phyloP scores from a whole-genome alignment of 2,113 vertebrate species.

The Nycticryphes semicollaris region DNA sequence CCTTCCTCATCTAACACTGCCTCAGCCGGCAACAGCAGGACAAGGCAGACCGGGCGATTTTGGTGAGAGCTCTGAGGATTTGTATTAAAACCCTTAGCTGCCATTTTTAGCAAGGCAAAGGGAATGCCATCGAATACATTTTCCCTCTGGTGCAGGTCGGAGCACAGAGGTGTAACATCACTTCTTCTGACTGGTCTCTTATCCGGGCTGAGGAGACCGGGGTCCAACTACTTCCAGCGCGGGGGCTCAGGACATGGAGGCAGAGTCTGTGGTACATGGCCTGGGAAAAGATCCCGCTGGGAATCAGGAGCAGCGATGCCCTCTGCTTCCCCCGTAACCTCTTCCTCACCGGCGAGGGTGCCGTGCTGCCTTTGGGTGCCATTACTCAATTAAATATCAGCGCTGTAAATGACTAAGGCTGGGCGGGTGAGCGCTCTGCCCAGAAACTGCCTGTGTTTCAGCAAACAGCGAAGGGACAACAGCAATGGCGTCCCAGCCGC shows the following conservation, averaged over 20 bases:
- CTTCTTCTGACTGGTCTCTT: not conserved
- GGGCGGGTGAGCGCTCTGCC: too few species aligned
- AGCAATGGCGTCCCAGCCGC: too few species aligned
- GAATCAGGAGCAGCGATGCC: not conserved
- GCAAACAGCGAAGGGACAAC: too few species aligned
- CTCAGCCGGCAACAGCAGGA: not conserved
- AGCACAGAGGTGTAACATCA: not conserved
- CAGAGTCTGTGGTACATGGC: not conserved
- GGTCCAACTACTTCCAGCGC: not conserved
- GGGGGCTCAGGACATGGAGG: not conserved
- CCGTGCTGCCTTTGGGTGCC: not conserved
- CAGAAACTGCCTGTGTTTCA: too few species aligned
- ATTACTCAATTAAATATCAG: not conserved
- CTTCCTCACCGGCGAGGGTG: not conserved
- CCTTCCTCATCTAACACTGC: not conserved
- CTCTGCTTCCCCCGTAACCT: not conserved
- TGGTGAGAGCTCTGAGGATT: not conserved
- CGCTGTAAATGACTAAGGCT: too few species aligned
- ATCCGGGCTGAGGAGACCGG: accelerated
- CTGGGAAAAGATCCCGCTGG: not conserved
- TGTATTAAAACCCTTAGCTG: not conserved
- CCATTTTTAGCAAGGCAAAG: not conserved
- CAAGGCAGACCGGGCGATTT: not conserved
- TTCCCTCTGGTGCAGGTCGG: not conserved
- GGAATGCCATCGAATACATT: not conserved